Evolutionary conservation across 2,113 vertebrate species (phyloP).

Genomic region (Amazona guildingii): DNA sequence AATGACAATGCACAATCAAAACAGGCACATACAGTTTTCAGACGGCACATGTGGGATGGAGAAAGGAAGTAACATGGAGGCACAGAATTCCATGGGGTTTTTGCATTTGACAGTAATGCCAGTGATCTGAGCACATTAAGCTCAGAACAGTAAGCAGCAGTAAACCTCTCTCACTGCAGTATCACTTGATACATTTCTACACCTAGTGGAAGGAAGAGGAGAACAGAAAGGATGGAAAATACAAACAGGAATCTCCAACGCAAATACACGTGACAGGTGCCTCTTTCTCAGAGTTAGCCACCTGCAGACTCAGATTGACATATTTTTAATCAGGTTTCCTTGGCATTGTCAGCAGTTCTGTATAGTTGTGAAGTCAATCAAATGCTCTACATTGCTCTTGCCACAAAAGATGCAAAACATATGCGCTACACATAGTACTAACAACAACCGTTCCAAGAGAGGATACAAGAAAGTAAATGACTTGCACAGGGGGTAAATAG

Average conservation of each 20-base stretch:
- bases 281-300: background rate
- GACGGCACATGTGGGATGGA: background rate
- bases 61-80: background rate
- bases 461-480: background rate
- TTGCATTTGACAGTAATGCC: background rate
- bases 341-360: background rate
- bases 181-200: constrained; percentile 27
- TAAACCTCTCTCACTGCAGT: background rate
- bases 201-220: constrained; percentile 25
- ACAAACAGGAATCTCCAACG: background rate
- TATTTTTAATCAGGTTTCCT: background rate
- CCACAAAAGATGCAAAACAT: background rate
- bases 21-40: constrained; percentile 5
- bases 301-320: background rate
- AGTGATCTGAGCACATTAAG: background rate
- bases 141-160: background rate
- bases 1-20: constrained; percentile 58
- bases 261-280: background rate
- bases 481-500: background rate
- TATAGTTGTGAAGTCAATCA: background rate
- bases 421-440: background rate
- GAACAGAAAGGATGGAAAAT: constrained; percentile 8
- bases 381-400: background rate
- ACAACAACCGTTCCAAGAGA: background rate
- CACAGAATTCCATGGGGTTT: background rate